Conservation (phyloP, 2,113 vertebrate genomes). For the Mungos mungo region DNA sequence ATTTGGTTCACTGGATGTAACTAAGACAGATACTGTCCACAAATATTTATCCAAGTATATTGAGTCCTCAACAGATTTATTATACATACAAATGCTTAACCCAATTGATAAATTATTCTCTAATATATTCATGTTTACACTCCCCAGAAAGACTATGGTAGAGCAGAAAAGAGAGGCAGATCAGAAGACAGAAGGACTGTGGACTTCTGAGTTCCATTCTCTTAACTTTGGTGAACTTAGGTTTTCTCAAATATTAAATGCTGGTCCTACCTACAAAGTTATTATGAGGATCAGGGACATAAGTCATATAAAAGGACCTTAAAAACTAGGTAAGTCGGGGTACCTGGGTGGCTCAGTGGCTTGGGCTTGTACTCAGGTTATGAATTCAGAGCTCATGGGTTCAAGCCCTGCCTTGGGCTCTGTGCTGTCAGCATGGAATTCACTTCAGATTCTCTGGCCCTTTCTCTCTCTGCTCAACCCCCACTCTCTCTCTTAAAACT, state of each 20-base stretch:
- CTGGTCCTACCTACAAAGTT: not conserved
- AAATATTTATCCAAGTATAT: slow-evolving; percentile 23
- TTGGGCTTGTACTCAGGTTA: too few species aligned
- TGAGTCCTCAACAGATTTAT: not conserved
- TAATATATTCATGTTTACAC: not conserved
- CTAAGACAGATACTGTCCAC: slow-evolving; percentile 2
- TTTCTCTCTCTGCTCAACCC: too few species aligned
- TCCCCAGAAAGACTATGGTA: not conserved
- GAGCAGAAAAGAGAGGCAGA: not conserved
- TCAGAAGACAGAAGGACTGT: not conserved
- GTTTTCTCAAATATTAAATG: not conserved
- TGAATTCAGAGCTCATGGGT: too few species aligned
- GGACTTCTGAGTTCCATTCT: not conserved
- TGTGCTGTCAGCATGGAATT: too few species aligned
- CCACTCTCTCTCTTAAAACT: too few species aligned
- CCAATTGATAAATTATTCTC: not conserved
- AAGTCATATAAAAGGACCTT: not conserved
- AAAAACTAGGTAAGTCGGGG: not conserved
- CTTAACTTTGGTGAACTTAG: not conserved
- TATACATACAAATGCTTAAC: not conserved
- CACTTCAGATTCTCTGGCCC: too few species aligned
- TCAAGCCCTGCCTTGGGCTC: too few species aligned
- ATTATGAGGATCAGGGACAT: not conserved
- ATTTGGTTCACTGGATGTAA: slow-evolving; percentile 18
- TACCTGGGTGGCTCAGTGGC: too few species aligned